These are phyloP conservation scores for Orycteropus afer DNA, from an alignment of 2,113 vertebrate genomes.

Conservation along the genomic window DNA sequence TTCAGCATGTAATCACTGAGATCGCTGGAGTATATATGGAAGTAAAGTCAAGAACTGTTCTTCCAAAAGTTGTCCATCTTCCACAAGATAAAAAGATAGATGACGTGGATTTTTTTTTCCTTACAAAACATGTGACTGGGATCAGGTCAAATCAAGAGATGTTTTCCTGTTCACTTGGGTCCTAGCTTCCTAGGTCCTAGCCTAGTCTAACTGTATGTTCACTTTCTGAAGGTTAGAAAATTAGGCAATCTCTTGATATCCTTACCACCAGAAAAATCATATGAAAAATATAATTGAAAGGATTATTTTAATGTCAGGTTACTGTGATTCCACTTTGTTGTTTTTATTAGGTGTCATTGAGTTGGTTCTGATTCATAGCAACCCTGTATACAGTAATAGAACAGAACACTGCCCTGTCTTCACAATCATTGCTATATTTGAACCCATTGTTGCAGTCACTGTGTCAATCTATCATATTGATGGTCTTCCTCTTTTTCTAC, in stretches of 20 bases:
- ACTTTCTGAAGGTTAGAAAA: background rate
- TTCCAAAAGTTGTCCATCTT: conserved; percentile 16
- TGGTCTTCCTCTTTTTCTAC: too few relatives aligned
- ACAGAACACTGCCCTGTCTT: too few relatives aligned
- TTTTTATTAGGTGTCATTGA: too few relatives aligned
- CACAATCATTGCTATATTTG: too few relatives aligned
- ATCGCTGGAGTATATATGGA: background rate
- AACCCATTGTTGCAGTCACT: too few relatives aligned
- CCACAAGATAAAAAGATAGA: background rate
- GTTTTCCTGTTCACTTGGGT: background rate
- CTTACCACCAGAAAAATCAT: background rate
- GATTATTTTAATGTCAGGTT: background rate
- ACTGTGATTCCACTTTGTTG: background rate
- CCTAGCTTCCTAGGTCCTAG: background rate
- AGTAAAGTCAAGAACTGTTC: background rate
- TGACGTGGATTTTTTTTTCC: background rate
- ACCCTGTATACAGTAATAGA: too few relatives aligned
- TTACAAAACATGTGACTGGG: background rate
- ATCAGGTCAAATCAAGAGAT: background rate
- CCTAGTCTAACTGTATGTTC: background rate
- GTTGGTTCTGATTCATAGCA: too few relatives aligned
- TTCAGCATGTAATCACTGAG: background rate
- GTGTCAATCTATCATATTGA: too few relatives aligned
- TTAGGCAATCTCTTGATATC: background rate
- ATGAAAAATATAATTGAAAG: background rate